Base-by-base conservation (phyloP, 2,797 vertebrate species). In the Craterocephalus amniculus region DNA sequence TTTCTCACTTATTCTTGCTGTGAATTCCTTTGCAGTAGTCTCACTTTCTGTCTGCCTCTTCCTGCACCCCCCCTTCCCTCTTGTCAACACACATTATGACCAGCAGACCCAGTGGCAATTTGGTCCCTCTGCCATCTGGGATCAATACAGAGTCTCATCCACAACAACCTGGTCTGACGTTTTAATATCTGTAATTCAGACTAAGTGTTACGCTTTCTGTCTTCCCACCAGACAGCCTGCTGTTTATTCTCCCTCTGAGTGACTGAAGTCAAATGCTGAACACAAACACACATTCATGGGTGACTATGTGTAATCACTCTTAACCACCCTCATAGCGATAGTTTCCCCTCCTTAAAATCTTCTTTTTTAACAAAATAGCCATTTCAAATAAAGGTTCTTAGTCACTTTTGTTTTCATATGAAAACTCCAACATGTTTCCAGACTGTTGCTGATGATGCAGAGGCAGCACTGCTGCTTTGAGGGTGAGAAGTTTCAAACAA, bases 181-280 rank as follows among this genome's bases (percentile, higher is more conserved):
- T 88, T 93, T 93, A 94, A 94, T 94, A 93, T 94, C 92, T 92
- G 93, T 93, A 94, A 94, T 94, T 94, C 91, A 86, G 85, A 85
- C 86, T 92, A 91, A 92, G 91, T 93, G 92, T 91, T 92, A 89
- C 91, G 90, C 84, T 93, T 93, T 93, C 86, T 92, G 89, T 92
- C 92, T 86, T 81, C 83, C 86, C 75, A 81, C 75, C 80, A 87
- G 83, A 88, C 84, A 81, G 82, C 80, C 78, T 79, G 64, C 81
- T 91, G 89, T 91, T 92, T 89, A 88, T 89, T 78, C 86, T 88
- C 72, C 72, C 76, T 72, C 79, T 82, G 84, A 89, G 72, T 70
- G 88, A 92, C 84, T 89, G 70, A 83, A 91, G 90, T 88, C 84
- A 75, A 88, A 85, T 49, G 27, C 62, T 35, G 61, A 85, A 63